Base-by-base conservation (phyloP, 2,113 vertebrate species). In the Eulacestoma nigropectus region DNA sequence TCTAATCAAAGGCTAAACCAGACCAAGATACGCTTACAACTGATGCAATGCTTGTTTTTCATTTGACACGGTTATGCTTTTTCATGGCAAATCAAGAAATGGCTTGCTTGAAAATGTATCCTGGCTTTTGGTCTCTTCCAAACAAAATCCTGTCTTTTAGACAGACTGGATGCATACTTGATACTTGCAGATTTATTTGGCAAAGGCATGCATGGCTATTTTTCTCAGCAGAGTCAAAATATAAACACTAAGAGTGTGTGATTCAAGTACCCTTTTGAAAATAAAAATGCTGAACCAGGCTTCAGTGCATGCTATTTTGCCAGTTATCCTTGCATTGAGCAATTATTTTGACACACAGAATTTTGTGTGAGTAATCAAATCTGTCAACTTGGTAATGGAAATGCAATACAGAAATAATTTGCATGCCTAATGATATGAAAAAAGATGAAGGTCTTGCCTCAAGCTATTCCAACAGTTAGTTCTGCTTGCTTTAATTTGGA, bases 301-400 rank as follows among this genome's bases (percentile, higher is more conserved):
- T 46, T 89, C 73, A 57, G 49, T 89, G 94, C 92, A 96, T 84
- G 89, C 13, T 91, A 76, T 79, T 93, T 93, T 94, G 64, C 68
- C 84, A 90, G 67, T 78, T 95, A 69, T 84, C 85, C 49, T 75
- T 88, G 64, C 76, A 68, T 56, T 22, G 55, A 85, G 62, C 73
- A 93, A 70, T 89, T 95, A 92, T 93, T 95, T 90, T 95, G 92
- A 91, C 94, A 90, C 41, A 91, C 29, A 79, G 57, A 91, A 91
- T 73, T 78, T 75, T 14, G 9, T 92, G 86, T 86, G 89, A 96
- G 69, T 90, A 90, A 93, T 96, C 92, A 90, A 89, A 95, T 94
- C 85, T 96, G 94, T 95, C 93, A 92, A 47, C 86, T 87, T 89
- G 52, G n/a, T 70, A 91, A 81, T 75, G 56, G 30, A 91, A 93